Evolutionary conservation across 2,888 invertebrate genomes (phyloP), one percentile per base, ranked within the genome.

Genomic region (Ethmia dodecea): DNA sequence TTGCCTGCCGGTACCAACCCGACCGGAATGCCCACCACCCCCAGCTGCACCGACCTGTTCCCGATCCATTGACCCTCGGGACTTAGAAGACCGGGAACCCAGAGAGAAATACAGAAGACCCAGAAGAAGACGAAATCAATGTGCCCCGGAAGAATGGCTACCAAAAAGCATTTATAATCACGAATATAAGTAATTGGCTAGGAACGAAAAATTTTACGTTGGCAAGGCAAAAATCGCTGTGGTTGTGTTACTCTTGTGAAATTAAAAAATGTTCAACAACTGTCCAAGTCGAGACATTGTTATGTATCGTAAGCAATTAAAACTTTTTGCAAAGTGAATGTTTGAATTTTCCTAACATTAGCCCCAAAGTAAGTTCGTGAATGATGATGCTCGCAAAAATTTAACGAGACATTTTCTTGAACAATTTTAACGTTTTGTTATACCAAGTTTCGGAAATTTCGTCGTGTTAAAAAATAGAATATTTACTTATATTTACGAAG

Each of bases 131-230:
- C 60, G 59, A 4, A 1, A 22, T 12, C 58, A 52, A 30, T 53
- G 37, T 28, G 28, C 40, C 12, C 31, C 60, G 3, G 71, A 71
- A 35, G 54, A 65, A 33, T 63, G 65, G 60, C 28, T 45, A 0
- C 55, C 63, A 1, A 60, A 38, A 35, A 38, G 37, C 12, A 11
- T 2, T 22, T n/a, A 18, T 18, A 9, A 22, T 22, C n/a, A 22
- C 1, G 22, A 22, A 1, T 22, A 22, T 22, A n/a, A 22, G 3
- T 6, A 20, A n/a, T n/a, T n/a, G 22, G n/a, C n/a, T 8, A 22
- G 8, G 22, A 22, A 22, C n/a, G n/a, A 22, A 22, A 22, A 22
- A 9, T 9, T 22, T 9, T 22, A 22, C n/a, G 9, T 20, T 22
- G 3, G 22, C 9, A 22, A n/a, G n/a, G n/a, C 22, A 22, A 22